phyloP scores from a whole-genome alignment of 2,797 vertebrate species.

The Pampus argenteus region DNA sequence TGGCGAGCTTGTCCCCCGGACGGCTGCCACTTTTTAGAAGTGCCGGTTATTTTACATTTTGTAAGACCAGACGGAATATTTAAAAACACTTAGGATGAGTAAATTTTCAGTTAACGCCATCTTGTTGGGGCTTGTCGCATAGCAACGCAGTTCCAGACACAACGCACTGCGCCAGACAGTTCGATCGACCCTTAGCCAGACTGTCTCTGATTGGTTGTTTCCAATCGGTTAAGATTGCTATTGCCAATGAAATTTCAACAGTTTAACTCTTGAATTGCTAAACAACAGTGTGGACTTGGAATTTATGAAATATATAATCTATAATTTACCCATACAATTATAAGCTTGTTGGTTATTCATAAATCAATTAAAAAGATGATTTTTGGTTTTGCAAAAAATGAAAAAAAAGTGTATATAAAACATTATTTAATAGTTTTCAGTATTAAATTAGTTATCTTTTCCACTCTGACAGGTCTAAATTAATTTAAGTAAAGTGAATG shows the following conservation, averaged over 20 bases:
- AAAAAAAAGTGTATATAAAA: not conserved
- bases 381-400: not conserved
- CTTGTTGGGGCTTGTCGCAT: not conserved
- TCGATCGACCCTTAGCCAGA: no score
- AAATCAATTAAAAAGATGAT: not conserved
- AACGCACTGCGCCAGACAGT: constrained; percentile 3
- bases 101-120: not conserved
- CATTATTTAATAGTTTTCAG: not conserved
- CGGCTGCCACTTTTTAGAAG: no score
- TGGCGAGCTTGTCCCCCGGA: not conserved
- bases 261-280: no score
- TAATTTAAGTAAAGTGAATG: not conserved
- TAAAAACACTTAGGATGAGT: no score
- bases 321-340: not conserved
- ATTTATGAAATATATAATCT: no score
- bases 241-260: not conserved
- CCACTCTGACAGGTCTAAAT: not conserved
- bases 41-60: not conserved
- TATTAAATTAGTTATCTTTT: not conserved
- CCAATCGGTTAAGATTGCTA: no score
- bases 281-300: no score
- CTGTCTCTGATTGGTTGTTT: not conserved
- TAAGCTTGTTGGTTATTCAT: not conserved
- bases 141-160: constrained; percentile 24
- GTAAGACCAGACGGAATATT: not conserved